Conservation (phyloP, 2,797 vertebrate genomes). For the Lacerta viridis region DNA sequence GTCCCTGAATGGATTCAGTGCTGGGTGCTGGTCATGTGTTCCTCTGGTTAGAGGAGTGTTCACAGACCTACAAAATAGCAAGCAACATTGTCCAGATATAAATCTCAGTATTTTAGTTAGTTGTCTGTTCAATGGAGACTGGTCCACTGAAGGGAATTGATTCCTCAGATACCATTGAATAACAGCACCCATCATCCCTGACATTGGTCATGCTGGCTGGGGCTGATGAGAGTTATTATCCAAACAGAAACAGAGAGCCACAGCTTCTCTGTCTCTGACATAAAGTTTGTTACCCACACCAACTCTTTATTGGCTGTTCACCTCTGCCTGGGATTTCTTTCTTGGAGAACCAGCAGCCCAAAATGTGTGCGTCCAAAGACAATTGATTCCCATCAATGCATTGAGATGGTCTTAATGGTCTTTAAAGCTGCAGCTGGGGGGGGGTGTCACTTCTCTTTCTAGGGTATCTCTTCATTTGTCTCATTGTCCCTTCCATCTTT, state of each 20-base stretch:
- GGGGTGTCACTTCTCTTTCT: constrained; percentile 42
- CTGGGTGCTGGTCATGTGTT: too few species aligned
- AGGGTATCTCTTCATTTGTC: constrained; percentile 37
- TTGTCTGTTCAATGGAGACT: too few species aligned
- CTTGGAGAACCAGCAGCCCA: background rate
- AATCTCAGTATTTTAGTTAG: too few species aligned
- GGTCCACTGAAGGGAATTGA: too few species aligned
- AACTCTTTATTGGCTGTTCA: background rate
- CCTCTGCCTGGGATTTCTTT: background rate
- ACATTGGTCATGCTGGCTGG: background rate
- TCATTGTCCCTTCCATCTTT: constrained; percentile 58
- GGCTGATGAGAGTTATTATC: background rate
- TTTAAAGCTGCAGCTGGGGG: constrained; percentile 55
- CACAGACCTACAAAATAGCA: too few species aligned
- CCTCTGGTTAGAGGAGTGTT: too few species aligned
- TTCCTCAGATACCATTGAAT: background rate
- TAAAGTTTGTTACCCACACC: background rate
- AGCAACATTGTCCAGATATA: too few species aligned
- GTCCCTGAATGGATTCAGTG: too few species aligned
- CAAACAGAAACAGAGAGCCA: background rate
- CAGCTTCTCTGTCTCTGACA: background rate
- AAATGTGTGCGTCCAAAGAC: background rate
- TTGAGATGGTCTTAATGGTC: constrained; percentile 62
- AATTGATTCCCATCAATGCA: background rate
- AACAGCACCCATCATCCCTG: background rate